phyloP scores from a whole-genome alignment of 1,140 invertebrate species.

The Semibalanus balanoides region DNA sequence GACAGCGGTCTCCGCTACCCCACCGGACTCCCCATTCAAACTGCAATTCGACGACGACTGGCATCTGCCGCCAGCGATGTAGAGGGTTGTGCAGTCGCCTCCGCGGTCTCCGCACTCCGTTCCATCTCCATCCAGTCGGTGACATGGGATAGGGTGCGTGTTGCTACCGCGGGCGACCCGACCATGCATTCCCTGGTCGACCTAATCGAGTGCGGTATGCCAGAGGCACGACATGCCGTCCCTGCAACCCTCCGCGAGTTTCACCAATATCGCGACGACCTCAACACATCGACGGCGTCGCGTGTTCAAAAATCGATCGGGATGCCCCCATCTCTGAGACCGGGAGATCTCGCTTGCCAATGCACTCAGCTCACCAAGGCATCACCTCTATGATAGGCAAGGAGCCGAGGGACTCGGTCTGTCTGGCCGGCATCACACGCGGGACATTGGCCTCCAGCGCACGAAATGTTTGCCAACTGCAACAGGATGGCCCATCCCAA shows the following conservation, averaged over 20 bases:
- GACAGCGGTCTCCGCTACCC: neutral
- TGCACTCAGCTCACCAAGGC: too few relatives aligned
- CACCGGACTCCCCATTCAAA: neutral
- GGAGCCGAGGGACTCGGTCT: neutral
- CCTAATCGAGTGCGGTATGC: neutral
- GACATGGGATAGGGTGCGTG: neutral
- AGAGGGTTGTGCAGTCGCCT: too few relatives aligned
- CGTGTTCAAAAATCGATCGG: neutral
- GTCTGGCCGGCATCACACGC: neutral
- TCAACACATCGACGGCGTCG: neutral
- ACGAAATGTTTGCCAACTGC: neutral
- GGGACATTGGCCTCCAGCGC: neutral
- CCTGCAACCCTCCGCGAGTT: neutral
- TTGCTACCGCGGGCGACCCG: neutral
- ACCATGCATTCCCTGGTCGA: neutral
- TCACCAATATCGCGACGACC: neutral
- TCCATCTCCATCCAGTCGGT: neutral
- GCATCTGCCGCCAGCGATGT: neutral
- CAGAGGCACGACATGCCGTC: neutral
- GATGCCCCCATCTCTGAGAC: neutral
- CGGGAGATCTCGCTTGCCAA: too few relatives aligned
- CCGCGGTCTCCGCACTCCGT: too few relatives aligned
- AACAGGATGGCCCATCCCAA: neutral
- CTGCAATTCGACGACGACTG: neutral
- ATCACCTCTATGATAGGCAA: neutral